Evolutionary conservation across 2,888 invertebrate genomes (phyloP), one percentile per base, ranked within the genome.

Genomic region (Eucriotettix oculatus): DNA sequence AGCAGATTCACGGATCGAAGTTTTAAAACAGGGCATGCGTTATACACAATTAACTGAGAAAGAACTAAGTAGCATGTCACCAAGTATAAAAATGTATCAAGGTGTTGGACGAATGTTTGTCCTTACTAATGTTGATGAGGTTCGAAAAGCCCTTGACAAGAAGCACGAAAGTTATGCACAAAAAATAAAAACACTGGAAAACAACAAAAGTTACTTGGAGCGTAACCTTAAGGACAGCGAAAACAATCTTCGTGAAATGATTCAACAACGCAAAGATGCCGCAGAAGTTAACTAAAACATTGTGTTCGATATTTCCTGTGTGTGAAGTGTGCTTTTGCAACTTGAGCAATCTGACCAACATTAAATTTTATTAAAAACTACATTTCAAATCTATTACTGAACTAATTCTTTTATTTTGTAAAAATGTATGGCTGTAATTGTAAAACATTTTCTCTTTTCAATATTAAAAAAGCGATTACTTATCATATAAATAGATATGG

Each of bases 21-120:
- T 79, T 14, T 71, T 87, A 55, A 83, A 82, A 67, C 77, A 85
- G 62, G 78, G 78, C 58, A 82, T 86, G 67, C 80, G 83, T 64
- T 86, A 85, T 69, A 82, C 87, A 60, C 79, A 82, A 64, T 75
- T 89, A 58, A 91, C 90, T 48, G 81, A 84, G 67, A 77, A 79
- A 70, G 83, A 81, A 71, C 69, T 78, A 29, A 67, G 71, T 61
- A 71, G 72, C 66, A 64, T 90, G 63, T 82, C 84, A 58, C 71
- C 77, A 61, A 79, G 76, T 17, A 86, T 85, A 1, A 84, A 79
- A 68, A 86, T 86, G 1, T 92, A 87, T 69, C 87, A 90, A 74
- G 83, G 87, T 41, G 82, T 92, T 3, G 92, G 92, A 10, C 78
- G 92, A 71, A 90, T 90, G 87, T 92, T 92, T 71, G 74, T 91